Conservation (phyloP, 2,888 invertebrate species). For the Cerastis rubricosa region DNA sequence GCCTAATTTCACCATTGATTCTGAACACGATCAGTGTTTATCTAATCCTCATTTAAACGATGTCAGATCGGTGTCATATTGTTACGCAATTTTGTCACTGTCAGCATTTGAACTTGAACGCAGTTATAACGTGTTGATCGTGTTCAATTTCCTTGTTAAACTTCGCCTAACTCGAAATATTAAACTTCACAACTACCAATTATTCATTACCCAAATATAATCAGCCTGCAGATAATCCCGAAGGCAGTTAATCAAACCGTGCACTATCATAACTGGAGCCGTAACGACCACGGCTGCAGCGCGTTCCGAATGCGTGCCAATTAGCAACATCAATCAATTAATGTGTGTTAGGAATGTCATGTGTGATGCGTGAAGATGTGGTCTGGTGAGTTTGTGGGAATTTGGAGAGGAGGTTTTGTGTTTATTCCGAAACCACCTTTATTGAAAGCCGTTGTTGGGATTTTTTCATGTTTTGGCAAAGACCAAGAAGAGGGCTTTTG, state of each 20-base stretch:
- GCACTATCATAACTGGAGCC: background rate
- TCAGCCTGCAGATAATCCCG: slow-evolving; percentile 8
- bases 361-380: slow-evolving; percentile 4
- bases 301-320: slow-evolving; percentile 58
- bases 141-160: background rate
- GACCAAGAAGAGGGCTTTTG: background rate
- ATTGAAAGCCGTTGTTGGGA: background rate
- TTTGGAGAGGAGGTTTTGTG: background rate
- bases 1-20: background rate
- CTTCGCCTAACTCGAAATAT: background rate
- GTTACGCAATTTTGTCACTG: background rate
- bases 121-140: background rate
- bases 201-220: background rate
- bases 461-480: background rate
- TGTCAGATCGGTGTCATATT: background rate
- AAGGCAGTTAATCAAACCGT: slow-evolving; percentile 24
- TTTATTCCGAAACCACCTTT: background rate
- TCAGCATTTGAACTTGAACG: background rate
- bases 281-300: slow-evolving; percentile 44
- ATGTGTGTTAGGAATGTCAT: background rate
- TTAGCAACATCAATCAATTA: slow-evolving; percentile 59
- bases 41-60: background rate
- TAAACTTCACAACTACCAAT: background rate
- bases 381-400: background rate
- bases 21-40: background rate